Evolutionary conservation across 2,797 vertebrate genomes (phyloP).

Genomic region (Myotis pilosus): DNA sequence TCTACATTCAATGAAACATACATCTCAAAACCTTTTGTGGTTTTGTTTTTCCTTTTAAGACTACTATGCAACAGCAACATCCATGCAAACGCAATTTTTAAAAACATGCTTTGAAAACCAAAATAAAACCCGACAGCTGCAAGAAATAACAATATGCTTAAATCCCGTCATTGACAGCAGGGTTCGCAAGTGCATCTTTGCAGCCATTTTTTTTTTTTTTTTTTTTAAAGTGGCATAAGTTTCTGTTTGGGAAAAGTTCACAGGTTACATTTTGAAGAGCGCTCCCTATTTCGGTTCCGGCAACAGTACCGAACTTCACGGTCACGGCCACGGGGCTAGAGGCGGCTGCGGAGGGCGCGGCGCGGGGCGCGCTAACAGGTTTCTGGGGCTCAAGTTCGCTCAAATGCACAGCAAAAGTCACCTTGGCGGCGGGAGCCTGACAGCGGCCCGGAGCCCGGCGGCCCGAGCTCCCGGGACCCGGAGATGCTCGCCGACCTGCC

Average conservation of each 20-base stretch:
- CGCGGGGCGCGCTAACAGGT: constrained; percentile 50
- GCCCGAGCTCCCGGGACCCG: fast-evolving
- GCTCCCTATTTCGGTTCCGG: not conserved
- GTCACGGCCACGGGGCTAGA: not conserved
- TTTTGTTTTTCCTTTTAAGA: not conserved
- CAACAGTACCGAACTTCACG: not conserved
- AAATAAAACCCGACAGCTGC: not conserved
- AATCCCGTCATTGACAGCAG: not conserved
- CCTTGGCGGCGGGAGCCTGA: not conserved
- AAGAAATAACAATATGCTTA: not conserved
- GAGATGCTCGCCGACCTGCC: not conserved
- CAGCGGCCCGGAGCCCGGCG: not conserved
- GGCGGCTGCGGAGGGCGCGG: not conserved
- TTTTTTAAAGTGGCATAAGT: not conserved
- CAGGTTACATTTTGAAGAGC: not conserved
- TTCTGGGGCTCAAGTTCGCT: not conserved
- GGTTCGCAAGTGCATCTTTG: not conserved
- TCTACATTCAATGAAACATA: not conserved
- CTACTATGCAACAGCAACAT: not conserved
- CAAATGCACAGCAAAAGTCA: not conserved
- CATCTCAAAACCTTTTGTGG: not conserved
- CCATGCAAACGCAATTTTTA: not conserved
- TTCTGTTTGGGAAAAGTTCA: constrained; percentile 51
- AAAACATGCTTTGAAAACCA: not conserved
- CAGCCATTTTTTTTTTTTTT: not conserved